Evolutionary conservation across 2,888 invertebrate genomes (phyloP).

Genomic region (Bugula neritina): DNA sequence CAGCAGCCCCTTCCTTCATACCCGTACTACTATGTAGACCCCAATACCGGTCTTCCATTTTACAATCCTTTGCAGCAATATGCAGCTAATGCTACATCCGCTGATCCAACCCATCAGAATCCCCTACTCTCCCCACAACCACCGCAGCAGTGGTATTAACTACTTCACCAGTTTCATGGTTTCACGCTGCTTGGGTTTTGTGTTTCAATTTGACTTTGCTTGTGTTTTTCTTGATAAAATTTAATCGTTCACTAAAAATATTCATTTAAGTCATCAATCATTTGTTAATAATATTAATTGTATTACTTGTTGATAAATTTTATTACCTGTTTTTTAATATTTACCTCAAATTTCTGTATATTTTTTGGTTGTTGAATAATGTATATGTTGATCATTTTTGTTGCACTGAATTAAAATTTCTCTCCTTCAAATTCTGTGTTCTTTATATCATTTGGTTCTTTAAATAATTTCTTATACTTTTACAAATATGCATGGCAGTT

Average conservation of each 20-base stretch:
- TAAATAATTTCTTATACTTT: too few relatives aligned
- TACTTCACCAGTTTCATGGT: background rate
- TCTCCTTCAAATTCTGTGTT: too few relatives aligned
- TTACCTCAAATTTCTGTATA: too few relatives aligned
- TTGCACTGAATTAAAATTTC: too few relatives aligned
- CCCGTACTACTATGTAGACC: slow-evolving; percentile 15
- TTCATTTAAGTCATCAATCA: background rate
- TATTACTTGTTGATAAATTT: too few relatives aligned
- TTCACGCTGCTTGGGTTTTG: background rate
- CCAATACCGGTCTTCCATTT: background rate
- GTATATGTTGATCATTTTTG: too few relatives aligned
- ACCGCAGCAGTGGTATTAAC: background rate
- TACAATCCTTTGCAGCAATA: slow-evolving; percentile 7
- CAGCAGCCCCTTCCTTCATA: background rate
- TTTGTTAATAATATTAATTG: background rate
- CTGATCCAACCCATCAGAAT: background rate
- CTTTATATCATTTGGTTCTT: too few relatives aligned
- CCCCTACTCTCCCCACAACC: background rate
- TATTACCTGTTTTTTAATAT: too few relatives aligned
- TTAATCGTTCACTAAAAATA: background rate
- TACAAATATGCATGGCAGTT: too few relatives aligned
- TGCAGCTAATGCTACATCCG: background rate
- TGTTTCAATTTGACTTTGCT: too few relatives aligned
- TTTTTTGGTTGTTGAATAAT: too few relatives aligned
- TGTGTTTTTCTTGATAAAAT: too few relatives aligned